These are phyloP conservation scores for Trissoscelio sp. DNA, from an alignment of 2,888 invertebrate genomes.

Conservation along the genomic window DNA sequence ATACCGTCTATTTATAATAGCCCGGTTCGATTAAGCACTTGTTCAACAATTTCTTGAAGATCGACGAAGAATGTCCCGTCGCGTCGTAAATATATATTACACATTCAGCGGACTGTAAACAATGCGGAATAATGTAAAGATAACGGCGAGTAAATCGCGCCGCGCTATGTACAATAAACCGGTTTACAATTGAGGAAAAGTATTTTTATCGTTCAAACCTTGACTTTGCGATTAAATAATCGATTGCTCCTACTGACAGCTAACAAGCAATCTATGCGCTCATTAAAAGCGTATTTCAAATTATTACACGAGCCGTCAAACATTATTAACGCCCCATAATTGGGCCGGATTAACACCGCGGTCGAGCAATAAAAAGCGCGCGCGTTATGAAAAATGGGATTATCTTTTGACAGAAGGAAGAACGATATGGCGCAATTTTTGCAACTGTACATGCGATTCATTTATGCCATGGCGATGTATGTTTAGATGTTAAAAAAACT, in stretches of 20 bases:
- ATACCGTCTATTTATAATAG: slow-evolving; percentile 31
- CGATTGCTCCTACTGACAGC: slow-evolving; percentile 10
- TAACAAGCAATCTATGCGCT: neutral
- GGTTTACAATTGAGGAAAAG: slow-evolving; percentile 40
- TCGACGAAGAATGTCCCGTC: neutral
- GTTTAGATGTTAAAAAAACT: slow-evolving; percentile 32
- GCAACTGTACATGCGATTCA: slow-evolving; percentile 3
- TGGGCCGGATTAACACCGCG: neutral
- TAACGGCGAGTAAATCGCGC: slow-evolving; percentile 25
- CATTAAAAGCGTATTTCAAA: slow-evolving; percentile 5
- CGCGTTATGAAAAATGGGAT: neutral
- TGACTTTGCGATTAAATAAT: slow-evolving; percentile 57
- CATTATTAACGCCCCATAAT: neutral
- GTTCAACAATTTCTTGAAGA: slow-evolving; percentile 39
- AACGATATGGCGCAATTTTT: no score
- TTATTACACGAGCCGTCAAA: slow-evolving; percentile 1
- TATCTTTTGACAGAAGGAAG: neutral
- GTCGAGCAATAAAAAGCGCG: neutral
- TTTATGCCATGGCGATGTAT: slow-evolving; percentile 19
- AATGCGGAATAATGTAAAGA: slow-evolving; percentile 35
- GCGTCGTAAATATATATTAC: slow-evolving; percentile 46
- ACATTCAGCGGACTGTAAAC: slow-evolving; percentile 36
- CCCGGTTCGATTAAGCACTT: slow-evolving; percentile 21
- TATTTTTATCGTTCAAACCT: slow-evolving; percentile 44
- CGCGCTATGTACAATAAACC: slow-evolving; percentile 19